phyloP scores from a whole-genome alignment of 1,140 invertebrate genomes.

The Holcopasites calliopsidis region DNA sequence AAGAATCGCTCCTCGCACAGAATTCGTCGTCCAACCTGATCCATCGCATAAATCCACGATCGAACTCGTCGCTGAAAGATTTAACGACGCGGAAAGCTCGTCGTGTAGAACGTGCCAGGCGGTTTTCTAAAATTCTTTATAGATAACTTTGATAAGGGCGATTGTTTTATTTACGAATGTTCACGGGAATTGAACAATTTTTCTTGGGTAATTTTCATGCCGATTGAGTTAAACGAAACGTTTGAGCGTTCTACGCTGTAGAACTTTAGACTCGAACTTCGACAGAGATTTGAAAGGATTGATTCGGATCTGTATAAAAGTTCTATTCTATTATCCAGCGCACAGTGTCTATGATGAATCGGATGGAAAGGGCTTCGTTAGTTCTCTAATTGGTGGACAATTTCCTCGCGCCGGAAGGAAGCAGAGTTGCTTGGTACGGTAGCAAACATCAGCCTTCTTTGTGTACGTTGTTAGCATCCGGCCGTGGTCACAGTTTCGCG shows the following conservation, averaged over 20 bases:
- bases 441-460: conserved; percentile 15
- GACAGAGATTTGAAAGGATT: no score
- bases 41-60: conserved; percentile 37
- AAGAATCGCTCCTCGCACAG: conserved; percentile 15
- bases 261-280: neutral
- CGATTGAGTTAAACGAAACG: no score
- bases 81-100: neutral
- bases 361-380: neutral
- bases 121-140: conserved; percentile 4
- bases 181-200: neutral
- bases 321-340: no score
- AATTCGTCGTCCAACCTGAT: neutral
- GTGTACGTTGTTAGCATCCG: neutral
- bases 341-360: neutral
- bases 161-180: neutral
- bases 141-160: neutral
- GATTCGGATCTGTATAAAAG: no score
- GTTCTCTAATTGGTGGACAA: conserved; percentile 16
- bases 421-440: neutral
- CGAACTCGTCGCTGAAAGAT: conserved; percentile 12
- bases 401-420: neutral
- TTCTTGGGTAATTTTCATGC: no score
- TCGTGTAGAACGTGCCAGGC: neutral
- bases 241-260: no score
- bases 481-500: neutral